Evolutionary conservation across 2,797 vertebrate species (phyloP), one percentile per base, ranked within the genome.

Genomic region (Garrulus glandarius): DNA sequence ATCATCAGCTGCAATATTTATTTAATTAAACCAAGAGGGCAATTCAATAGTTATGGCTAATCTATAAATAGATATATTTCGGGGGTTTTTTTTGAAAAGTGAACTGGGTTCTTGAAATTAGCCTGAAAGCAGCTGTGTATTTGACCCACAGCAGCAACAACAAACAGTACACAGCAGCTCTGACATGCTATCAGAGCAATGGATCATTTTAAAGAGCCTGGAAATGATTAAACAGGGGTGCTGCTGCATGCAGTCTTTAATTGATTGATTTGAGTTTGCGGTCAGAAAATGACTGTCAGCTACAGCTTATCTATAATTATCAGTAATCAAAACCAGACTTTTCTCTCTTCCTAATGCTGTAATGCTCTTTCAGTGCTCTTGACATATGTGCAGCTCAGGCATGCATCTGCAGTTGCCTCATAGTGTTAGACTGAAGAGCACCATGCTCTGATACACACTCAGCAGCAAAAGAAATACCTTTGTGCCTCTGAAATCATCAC

Each of bases 271-370:
- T 94, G 96, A 98, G 97, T 98, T 98, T 98, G 97, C 55, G 97
- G 98, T 98, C 97, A 98, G 95, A 98, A 97, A 98, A 98, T 93
- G 94, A 98, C 97, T 98, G 98, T 98, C 96, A 97, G 97, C 97
- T 97, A 97, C 97, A 97, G 97, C 97, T 98, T 98, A 98, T 98
- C 98, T 98, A 36, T 98, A 98, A 98, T 98, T 98, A 98, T 96
- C 95, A 97, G 95, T 98, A 98, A 98, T 97, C 98, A 97, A 97
- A 98, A 97, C 93, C 98, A 98, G 98, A 97, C 95, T 95, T 95
- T 84, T 97, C 94, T 94, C 93, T 93, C 87, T 95, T 97, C 89
- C 92, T 97, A 97, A 96, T 89, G 70, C 91, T 86, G 84, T 95
- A 93, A 92, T 96, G 86, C 63, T 97, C 91, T 96, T 95, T 82